Evolutionary conservation across 1,140 invertebrate species (phyloP), one percentile per base, ranked within the genome.

Genomic region (Brachionus paranguensis): DNA sequence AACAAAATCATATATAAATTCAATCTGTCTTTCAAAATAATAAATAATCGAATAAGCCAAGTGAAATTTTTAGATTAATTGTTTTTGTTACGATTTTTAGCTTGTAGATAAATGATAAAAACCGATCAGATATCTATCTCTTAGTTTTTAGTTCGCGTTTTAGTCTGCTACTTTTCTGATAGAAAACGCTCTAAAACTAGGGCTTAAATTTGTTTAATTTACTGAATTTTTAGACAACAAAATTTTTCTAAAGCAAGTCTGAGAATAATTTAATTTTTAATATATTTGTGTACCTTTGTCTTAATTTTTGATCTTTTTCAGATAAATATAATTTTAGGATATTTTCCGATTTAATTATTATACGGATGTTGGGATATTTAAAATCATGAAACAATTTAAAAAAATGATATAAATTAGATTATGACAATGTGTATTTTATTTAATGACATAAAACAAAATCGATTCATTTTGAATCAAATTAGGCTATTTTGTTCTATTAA

Each of bases 31-130:
- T 20, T 41, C 33, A 72, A 20, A 41, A 37, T 37, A 41, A 72
- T 72, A 72, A 72, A 41, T 43, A 17, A 72, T 72, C 68, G 68
- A 72, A 72, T 43, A 41, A 72, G 37, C 33, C n/a, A 72, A 72
- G 64, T 33, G 64, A 68, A 29, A 29, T 47, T 60, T 72, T 72
- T 41, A 72, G 68, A 72, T 72, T 72, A 20, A 72, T 72, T 72
- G 68, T 43, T 72, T 72, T 72, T 8, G 20, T 20, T n/a, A 20
- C 53, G 20, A 60, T 60, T 60, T 24, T 20, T 60, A 20, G 10
- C 1, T 60, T 20, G n/a, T 60, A 60, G 53, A 60, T 17, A 60
- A 60, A 60, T 60, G 53, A 60, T 60, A 60, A 24, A 60, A 60
- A 20, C 53, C 53, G 53, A 60, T 20, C 53, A 60, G 10, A 20